These are phyloP conservation scores for Polypedilum vanderplanki DNA, from an alignment of 1,140 invertebrate genomes.

Conservation along the genomic window DNA sequence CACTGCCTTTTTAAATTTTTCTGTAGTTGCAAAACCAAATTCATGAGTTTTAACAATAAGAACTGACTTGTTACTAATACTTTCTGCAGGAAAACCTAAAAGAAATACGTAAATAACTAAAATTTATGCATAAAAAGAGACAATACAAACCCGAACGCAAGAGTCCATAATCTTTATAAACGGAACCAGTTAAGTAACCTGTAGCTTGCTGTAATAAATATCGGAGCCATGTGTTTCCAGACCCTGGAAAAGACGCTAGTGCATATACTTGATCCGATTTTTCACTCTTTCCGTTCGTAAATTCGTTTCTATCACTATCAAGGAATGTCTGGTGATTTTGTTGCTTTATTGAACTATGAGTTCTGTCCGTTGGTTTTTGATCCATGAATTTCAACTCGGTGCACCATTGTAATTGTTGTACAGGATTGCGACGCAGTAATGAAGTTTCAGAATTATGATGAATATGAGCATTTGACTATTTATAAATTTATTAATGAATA, in stretches of 20 bases:
- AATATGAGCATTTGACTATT: neutral
- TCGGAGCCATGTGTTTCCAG: slow-evolving; percentile 72
- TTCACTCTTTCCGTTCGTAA: slow-evolving; percentile 36
- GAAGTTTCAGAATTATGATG: neutral
- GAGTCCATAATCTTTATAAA: slow-evolving; percentile 65
- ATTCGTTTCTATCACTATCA: slow-evolving; percentile 47
- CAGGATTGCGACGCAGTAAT: neutral
- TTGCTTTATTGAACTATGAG: neutral
- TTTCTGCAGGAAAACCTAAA: slow-evolving; percentile 73
- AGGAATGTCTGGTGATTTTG: slow-evolving; percentile 21
- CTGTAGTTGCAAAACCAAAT: slow-evolving; percentile 52
- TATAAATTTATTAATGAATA: neutral
- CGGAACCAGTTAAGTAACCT: slow-evolving; percentile 67
- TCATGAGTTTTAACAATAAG: slow-evolving; percentile 76
- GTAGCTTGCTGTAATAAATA: slow-evolving; percentile 70
- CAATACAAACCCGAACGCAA: too few relatives aligned
- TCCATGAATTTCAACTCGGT: neutral
- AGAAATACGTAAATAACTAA: slow-evolving; percentile 38
- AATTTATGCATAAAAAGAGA: too few relatives aligned
- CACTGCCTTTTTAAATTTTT: slow-evolving; percentile 57
- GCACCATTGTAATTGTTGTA: slow-evolving; percentile 31
- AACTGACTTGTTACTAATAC: slow-evolving; percentile 64
- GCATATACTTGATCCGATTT: slow-evolving; percentile 46
- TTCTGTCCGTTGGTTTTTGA: neutral
- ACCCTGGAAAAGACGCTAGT: slow-evolving; percentile 67